Evolutionary conservation across 2,113 vertebrate species (phyloP), one percentile per base, ranked within the genome.

Genomic region (Hoplias malabaricus): DNA sequence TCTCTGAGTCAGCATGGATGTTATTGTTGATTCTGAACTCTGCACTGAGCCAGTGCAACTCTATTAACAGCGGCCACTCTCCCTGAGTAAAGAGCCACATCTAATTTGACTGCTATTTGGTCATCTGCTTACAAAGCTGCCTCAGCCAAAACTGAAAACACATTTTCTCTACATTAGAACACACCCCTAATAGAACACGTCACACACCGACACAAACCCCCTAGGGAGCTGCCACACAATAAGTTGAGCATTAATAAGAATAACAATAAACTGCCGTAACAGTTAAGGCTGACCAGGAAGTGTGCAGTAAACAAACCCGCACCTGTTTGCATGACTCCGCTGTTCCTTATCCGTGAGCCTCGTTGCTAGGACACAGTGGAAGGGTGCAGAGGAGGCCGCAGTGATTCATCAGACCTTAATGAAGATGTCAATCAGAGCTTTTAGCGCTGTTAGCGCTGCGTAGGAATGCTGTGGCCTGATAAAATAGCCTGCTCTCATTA

Each of bases 341-440:
- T 34, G 48, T 65, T 36, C 10, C 12, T 31, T 57, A 62, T 36
- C 68, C 38, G 59, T 63, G 53, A 23, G 29, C 46, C 69, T 66
- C 46, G 79, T 77, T 81, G 73, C 79, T 77, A 53, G 71, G 62
- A 81, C 75, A 73, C 42, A 0, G 38, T 11, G 2, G 80, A 67
- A 31, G 61, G 43, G 67, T 38, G 5, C 42, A 56, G 46, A 59
- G 67, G 29, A 25, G 71, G 27, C 31, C 46, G 12, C 29, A 46
- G 42, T 40, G 80, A 80, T 75, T 70, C 69, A 78, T 84, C 59
- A 63, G 61, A 48, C 56, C 43, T 79, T 82, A 82, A 80, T 80
- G 59, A 78, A 85, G 70, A 73, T 73, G 78, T 80, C 78, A 80
- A 78, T 78, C 78, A 68, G 48, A n/a, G 23, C 59, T 63, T 57